These are phyloP conservation scores for Eurytoma adleriae DNA, from an alignment of 2,888 invertebrate genomes.

Conservation along the genomic window DNA sequence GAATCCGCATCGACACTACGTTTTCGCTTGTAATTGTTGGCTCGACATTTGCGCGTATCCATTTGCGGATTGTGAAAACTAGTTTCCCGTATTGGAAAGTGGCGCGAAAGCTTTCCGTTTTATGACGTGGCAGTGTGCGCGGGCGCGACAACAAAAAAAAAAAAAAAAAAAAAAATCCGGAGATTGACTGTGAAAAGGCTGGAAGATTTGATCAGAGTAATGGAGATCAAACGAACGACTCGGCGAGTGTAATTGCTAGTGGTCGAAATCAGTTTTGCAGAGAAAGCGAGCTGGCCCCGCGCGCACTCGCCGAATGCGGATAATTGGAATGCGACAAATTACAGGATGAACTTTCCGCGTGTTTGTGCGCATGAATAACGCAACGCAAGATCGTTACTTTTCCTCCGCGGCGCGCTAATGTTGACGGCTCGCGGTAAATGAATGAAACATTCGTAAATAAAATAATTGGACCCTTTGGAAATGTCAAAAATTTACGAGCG, in stretches of 20 bases:
- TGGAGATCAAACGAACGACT: conserved; percentile 61
- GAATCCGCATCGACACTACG: not conserved
- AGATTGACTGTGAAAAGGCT: conserved; percentile 19
- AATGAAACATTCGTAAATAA: too few species aligned
- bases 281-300: not conserved
- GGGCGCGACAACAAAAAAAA: not conserved
- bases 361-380: conserved; percentile 29
- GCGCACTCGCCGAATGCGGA: not conserved
- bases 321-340: conserved; percentile 54
- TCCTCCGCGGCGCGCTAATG: too few species aligned
- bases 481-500: too few species aligned
- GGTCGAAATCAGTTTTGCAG: conserved; percentile 47
- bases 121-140: not conserved
- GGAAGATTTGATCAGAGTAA: conserved; percentile 61
- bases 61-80: conserved; percentile 46
- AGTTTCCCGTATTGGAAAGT: conserved; percentile 45
- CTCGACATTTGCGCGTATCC: conserved; percentile 39
- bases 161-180: not conserved
- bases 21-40: conserved; percentile 38
- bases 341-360: conserved; percentile 43
- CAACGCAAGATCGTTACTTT: not conserved
- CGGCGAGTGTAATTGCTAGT: conserved; percentile 59
- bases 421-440: too few species aligned
- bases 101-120: conserved; percentile 27
- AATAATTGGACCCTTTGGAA: too few species aligned